Base-by-base conservation (phyloP, 2,797 vertebrate species). In the Malacoctenus gilli region DNA sequence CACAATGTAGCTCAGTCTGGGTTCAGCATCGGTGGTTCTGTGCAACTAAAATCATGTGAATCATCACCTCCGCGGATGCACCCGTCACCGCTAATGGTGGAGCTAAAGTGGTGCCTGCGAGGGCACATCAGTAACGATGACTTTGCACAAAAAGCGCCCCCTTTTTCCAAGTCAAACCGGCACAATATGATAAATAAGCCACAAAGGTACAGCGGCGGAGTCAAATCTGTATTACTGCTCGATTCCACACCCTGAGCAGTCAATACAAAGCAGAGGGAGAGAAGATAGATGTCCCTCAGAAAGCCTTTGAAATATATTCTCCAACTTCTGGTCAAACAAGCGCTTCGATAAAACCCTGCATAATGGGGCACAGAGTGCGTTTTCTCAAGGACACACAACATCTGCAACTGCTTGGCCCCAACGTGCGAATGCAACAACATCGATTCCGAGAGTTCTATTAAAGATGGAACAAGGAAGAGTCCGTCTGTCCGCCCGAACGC, bases 181-280 rank as follows among this genome's bases (percentile, higher is more conserved):
- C 19, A 23, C 37, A 47, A 47, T 54, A 8, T 56, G 64, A 62
- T 51, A 53, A 59, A 59, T 32, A 41, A 50, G 30, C 49, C 14
- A 58, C 22, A 66, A 46, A 15, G 30, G 5, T 10, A 50, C 23
- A 40, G 40, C 30, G 50, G 40, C 49, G 19, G 28, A 63, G 44
- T 58, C 11, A 51, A 50, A 49, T 55, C 14, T 44, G 30, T 39
- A n/a, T 25, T n/a, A 25, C 34, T 28, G 20, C 16, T 23, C 28
- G 43, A 39, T 44, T 49, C 23, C 34, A 41, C 30, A 38, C 23
- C 20, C 10, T 30, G 22, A 43, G n/a, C 56, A 25, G 40, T 53
- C 4, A 3, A 51, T 42, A 35, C 37, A 55, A 20, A 44, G 35
- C 16, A 60, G 11, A 21, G 14, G 9, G 8, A 40, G 22, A 54